Percentiles rank a stretch among this genome's conserved stretches.
phyloP scores from a whole-genome alignment of 2,797 vertebrate species.

The Rhinichthys osculus region DNA sequence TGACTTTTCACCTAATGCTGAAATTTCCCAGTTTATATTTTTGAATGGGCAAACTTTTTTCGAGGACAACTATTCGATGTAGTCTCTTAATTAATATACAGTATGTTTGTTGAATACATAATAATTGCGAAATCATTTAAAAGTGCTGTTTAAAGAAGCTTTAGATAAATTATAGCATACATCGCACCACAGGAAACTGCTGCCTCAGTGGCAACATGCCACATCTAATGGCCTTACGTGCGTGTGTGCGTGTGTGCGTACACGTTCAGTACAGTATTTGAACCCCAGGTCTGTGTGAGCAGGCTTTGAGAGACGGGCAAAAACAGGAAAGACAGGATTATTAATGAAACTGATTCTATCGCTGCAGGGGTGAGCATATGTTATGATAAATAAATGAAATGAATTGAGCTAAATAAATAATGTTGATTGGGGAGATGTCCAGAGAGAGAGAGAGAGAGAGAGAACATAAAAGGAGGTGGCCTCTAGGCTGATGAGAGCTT shows the following conservation, averaged over 20 bases:
- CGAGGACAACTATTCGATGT: neutral
- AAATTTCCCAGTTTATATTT: neutral
- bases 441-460: conserved; percentile 46
- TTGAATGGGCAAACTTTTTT: neutral
- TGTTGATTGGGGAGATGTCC: conserved; percentile 55
- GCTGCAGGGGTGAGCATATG: conserved; percentile 54
- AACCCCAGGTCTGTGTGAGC: neutral
- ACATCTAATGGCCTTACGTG: neutral
- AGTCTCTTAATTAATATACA: neutral
- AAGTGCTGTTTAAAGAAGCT: neutral
- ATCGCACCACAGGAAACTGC: neutral
- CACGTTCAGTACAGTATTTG: neutral
- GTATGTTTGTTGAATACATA: neutral
- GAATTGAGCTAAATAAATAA: conserved; percentile 61
- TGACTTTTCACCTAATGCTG: neutral
- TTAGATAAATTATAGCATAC: neutral
- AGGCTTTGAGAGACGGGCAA: conserved; percentile 14
- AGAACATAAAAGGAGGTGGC: neutral
- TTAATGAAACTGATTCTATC: conserved; percentile 55
- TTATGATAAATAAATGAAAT: conserved; percentile 60
- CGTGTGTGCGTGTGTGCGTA: neutral
- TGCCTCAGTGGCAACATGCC: neutral
- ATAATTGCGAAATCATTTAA: neutral
- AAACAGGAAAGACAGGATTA: conserved; percentile 52
- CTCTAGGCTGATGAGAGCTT: conserved; percentile 44